Evolutionary conservation across 2,888 invertebrate genomes (phyloP), one percentile per base, ranked within the genome.

Genomic region (Oxycera nigricornis): DNA sequence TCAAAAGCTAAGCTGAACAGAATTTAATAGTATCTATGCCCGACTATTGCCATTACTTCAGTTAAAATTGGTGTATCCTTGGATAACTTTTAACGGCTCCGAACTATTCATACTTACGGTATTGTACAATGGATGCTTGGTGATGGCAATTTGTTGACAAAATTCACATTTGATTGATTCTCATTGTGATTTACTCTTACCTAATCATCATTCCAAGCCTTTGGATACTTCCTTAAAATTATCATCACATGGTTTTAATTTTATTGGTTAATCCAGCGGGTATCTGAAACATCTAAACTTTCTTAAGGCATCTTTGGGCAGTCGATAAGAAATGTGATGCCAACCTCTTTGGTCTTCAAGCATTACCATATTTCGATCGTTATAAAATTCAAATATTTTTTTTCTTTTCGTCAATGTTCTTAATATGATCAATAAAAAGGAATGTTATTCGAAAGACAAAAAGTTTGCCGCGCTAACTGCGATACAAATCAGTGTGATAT

Each of bases 401-500:
- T 17, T 65, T 35, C 24, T 65, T 61, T 46, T 46, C 46, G 17
- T 46, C 46, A 46, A 46, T 46, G n/a, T 46, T 11, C 3, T 2
- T 17, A 46, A 46, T n/a, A 24, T 28, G 28, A 57, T 24, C 24
- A 57, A 26, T n/a, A 46, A 46, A 7, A 46, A 3, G 3, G 17
- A 11, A 46, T 46, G 3, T 2, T 55, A 55, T 55, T 55, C 55
- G 17, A 59, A 59, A 59, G n/a, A 17, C 30, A 20, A 59, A 59
- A 65, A 65, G 65, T 65, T 39, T 65, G 65, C 65, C 65, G 65
- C 65, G 20, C 11, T 17, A 61, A 61, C 65, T 41, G 41, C 41
- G 65, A 65, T 65, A 65, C 65, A 65, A 65, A 65, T 65, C 65
- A 65, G 65, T 39, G 41, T 65, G 65, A 65, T 65, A 65, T 65